Evolutionary conservation across 1,140 invertebrate genomes (phyloP), one percentile per base, ranked within the genome.

Genomic region (Hyphantria cunea): DNA sequence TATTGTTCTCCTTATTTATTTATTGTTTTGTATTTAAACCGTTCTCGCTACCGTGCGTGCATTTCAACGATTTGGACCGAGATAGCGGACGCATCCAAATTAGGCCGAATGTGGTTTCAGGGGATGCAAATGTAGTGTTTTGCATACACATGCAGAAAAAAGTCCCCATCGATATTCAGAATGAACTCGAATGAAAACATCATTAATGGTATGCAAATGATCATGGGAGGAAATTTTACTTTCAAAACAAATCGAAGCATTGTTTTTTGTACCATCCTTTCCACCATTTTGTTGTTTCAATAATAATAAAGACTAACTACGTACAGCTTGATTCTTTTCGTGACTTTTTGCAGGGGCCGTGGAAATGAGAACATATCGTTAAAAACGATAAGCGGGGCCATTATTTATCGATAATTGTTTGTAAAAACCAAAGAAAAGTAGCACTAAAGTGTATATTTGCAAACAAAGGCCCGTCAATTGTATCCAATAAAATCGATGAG

Each of bases 1-100:
- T 90, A 89, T 90, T 86, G 83, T 90, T 82, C 76, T 82, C 74
- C 71, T 86, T 84, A 89, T 85, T 86, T 86, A 86, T 88, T 88
- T 84, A 85, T 88, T 84, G 79, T 87, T 82, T 84, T 84, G 66
- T 75, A 67, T 80, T 78, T 78, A 60, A 77, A 68, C 72, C 62
- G 70, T 80, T 81, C 80, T 77, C 76, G 86, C 85, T 89, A 88
- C 84, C 75, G 84, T 85, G 79, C 85, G 79, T 87, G 77, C 79
- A 72, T 84, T 84, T 80, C 80, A 84, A 86, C 76, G 84, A 88
- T 86, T 78, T 68, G 63, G 60, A 25, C 49, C 50, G 67, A 84
- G 87, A 88, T 88, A 90, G 66, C 72, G 71, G 70, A 62, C 67
- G 78, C 72, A 83, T 78, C 84, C 87, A 90, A 90, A 90, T 90